These are phyloP conservation scores for Augochlorella aurata DNA, from an alignment of 2,888 invertebrate species.

Conservation along the genomic window DNA sequence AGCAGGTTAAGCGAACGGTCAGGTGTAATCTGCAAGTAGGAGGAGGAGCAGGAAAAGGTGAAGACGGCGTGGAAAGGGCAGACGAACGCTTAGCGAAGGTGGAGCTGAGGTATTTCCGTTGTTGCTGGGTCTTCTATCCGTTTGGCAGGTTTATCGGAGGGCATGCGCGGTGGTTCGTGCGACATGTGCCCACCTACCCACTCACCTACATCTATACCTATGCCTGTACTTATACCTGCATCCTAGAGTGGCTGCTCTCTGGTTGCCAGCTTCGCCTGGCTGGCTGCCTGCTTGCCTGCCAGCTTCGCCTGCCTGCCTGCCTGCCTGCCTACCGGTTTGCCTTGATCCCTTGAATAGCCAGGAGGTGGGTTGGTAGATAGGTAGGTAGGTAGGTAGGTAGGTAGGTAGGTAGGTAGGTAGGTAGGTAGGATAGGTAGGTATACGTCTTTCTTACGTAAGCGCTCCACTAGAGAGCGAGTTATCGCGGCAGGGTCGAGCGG, in stretches of 20 bases:
- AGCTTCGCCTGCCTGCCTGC: slow-evolving; percentile 34
- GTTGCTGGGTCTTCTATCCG: slow-evolving; percentile 53
- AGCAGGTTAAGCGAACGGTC: slow-evolving; percentile 5
- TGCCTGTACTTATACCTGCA: slow-evolving; percentile 47
- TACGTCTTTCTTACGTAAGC: slow-evolving; percentile 77
- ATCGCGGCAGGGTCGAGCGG: slow-evolving; percentile 56
- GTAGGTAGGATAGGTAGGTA: slow-evolving; percentile 67
- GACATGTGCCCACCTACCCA: slow-evolving; percentile 67
- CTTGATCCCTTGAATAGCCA: slow-evolving; percentile 79
- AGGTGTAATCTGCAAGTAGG: slow-evolving; percentile 2
- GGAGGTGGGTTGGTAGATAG: slow-evolving; percentile 64
- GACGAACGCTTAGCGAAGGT: slow-evolving; percentile 28
- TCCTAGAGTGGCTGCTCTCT: slow-evolving; percentile 52
- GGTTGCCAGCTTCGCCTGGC: slow-evolving; percentile 37
- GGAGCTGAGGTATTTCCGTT: slow-evolving; percentile 63
- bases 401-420: slow-evolving; percentile 57
- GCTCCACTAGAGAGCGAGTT: slow-evolving; percentile 60
- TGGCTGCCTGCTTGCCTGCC: slow-evolving; percentile 31
- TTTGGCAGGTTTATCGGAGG: slow-evolving; percentile 69
- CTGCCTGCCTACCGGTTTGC: slow-evolving; percentile 67
- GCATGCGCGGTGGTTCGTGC: slow-evolving; percentile 64
- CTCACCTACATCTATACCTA: slow-evolving; percentile 49
- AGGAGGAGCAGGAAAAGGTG: slow-evolving; percentile 26
- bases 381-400: slow-evolving; percentile 64
- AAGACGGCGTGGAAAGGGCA: slow-evolving; percentile 25